Evolutionary conservation across 2,113 vertebrate species (phyloP), one percentile per base, ranked within the genome.

Genomic region (Antechinus flavipes): DNA sequence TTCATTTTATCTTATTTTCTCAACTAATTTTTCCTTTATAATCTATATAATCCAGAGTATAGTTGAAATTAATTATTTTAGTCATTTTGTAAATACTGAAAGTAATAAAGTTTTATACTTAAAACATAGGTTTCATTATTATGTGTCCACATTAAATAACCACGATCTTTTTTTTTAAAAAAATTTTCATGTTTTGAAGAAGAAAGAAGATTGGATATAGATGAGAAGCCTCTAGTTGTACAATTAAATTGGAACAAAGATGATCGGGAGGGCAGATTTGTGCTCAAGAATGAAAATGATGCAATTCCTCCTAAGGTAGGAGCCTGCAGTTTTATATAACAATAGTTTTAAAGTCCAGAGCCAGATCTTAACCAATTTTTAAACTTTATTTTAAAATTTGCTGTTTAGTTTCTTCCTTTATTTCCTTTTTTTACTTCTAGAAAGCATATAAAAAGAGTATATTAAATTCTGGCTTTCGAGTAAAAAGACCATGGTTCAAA

Each of bases 231-330:
- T 94, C 98, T 99, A 25, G 99, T 99, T 55, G 99, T 99, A 90
- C 99, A 99, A 90, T 98, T 99, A 95, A 99, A 99, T 98, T 99
- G 99, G 99, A 99, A 99, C 98, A 99, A 99, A 98, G 99, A 99
- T 93, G 99, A 99, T 98, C 98, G 99, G 27, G 99, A 99, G 96
- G 99, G 99, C 90, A 99, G 99, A 89, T 99, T 99, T 47, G 99
- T 99, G 56, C 99, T 99, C n/a, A 99, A 99, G 99, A 99, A 99
- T 9, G 99, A 99, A 98, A 99, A 99, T 2, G 99, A 99, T 95
- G 98, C 99, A 0, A 11, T 99, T 54, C 99, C 99, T 95, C 98
- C 98, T 76, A 99, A 99, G 99, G 99, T 99, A 98, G 97, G 97
- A 12, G 0, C 42, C 58, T 5, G 16, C 11, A 1, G 10, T 12